phyloP scores from a whole-genome alignment of 2,113 vertebrate species.

The Plecturocebus donacophilus region DNA sequence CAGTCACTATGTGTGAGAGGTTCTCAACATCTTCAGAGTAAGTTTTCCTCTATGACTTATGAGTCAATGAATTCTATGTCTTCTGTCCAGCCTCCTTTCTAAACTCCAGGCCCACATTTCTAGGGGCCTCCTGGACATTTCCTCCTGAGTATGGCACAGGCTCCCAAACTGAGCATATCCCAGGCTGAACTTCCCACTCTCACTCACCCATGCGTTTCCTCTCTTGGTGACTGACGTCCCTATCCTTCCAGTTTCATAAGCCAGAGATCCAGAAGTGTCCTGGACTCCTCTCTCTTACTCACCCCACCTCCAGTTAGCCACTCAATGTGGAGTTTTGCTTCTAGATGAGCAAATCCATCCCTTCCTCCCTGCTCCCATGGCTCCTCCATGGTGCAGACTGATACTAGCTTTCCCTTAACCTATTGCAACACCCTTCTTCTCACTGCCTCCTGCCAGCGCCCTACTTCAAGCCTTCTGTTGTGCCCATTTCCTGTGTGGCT shows the following conservation, averaged over 20 bases:
- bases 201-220: fast-evolving
- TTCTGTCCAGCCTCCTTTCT: not conserved
- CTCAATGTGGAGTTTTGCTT: too few species aligned
- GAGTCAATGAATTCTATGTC: not conserved
- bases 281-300: fast-evolving
- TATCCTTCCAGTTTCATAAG: not conserved
- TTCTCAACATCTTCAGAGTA: not conserved
- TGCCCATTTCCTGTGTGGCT: not conserved
- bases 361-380: not conserved
- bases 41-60: not conserved
- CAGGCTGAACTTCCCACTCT: not conserved
- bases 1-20: not conserved
- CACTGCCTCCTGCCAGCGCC: not conserved
- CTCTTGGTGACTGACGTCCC: not conserved
- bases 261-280: not conserved
- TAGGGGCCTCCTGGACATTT: too few species aligned
- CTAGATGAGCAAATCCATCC: fast-evolving
- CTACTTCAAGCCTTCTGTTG: not conserved
- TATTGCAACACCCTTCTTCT: too few species aligned
- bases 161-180: not conserved
- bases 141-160: not conserved
- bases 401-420: not conserved
- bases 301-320: not conserved
- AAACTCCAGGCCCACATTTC: not conserved
- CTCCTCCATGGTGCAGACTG: fast-evolving